These are phyloP conservation scores for Acanthis flammea DNA, from an alignment of 2,797 vertebrate species.

Conservation along the genomic window DNA sequence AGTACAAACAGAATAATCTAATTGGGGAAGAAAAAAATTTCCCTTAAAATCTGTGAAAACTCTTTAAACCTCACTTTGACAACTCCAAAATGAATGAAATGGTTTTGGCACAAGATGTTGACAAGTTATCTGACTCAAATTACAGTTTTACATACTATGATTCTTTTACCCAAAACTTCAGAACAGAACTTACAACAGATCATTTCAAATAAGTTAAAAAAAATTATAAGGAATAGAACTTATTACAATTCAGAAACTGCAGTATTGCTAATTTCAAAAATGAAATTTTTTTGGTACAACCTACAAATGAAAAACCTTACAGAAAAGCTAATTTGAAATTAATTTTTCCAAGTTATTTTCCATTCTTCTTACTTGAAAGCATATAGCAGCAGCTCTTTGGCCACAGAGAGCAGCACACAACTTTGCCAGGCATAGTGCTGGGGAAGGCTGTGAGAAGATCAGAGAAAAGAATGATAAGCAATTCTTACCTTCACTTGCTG, in stretches of 20 bases:
- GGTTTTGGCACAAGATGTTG: background rate
- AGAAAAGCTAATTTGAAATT: background rate
- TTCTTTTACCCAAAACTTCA: background rate
- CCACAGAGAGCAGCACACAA: background rate
- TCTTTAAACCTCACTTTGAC: background rate
- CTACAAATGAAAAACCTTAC: background rate
- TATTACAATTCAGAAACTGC: background rate
- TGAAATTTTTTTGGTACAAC: background rate
- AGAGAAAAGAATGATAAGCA: background rate
- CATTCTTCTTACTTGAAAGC: background rate
- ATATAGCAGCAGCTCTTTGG: background rate
- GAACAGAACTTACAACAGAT: background rate
- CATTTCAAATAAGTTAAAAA: background rate
- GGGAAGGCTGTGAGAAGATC: background rate
- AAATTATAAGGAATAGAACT: background rate
- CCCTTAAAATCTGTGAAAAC: background rate
- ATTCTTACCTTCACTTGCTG: background rate
- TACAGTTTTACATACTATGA: background rate
- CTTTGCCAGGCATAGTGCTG: fast-evolving
- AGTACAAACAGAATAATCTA: background rate
- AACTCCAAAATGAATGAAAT: background rate
- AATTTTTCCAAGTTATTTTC: background rate
- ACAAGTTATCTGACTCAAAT: background rate
- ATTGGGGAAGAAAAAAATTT: background rate
- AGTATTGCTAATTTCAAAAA: background rate